Base-by-base conservation (phyloP, 2,797 vertebrate species). In the Coilia nasus region DNA sequence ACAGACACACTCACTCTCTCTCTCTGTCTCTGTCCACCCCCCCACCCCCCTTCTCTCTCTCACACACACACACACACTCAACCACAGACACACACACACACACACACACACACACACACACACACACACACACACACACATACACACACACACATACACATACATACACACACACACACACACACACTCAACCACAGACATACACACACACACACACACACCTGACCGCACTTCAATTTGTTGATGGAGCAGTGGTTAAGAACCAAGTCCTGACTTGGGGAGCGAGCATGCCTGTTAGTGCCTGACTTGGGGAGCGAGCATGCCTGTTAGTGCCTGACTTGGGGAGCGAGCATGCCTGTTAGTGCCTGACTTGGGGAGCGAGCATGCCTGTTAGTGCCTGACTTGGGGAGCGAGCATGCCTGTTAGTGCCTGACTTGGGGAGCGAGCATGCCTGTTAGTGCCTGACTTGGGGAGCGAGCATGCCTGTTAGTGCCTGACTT, bases 191-290 rank as follows among this genome's bases (percentile, higher is more conserved):
- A 19, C 10, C 62, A 67, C 62, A 28, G n/a, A 21, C 31, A 62
- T 57, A 82, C 82, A 21, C 28, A 67, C 11, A 47, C 31, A 50
- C 82, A n/a, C 23, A 85, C 81, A 54, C 47, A 25, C 10, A 28
- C 50, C 47, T 44, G 56, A 57, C 23, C 21, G 31, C 71, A 78
- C 35, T 78, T 78, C 31, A 78, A 6, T 78, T 78, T 78, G 71
- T 78, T 78, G 71, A 78, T 78, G 71, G 71, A 78, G 41, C 35
- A 19, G 57, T 59, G 57, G 75, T 28, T 80, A 31, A 7, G 47
- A 21, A 28, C 47, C 81, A 82, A 78, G 71, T 78, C 71, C 35
- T 78, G 71, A 78, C 71, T 78, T 78, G 71, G 71, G 31, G 35
- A 71, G 67, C 35, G 67, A 9, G 67, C 28, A 75, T 75, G 67